Percentiles rank a stretch among this genome's conserved stretches.
phyloP scores from a whole-genome alignment of 2,888 invertebrate genomes.

The Amaurobius ferox region DNA sequence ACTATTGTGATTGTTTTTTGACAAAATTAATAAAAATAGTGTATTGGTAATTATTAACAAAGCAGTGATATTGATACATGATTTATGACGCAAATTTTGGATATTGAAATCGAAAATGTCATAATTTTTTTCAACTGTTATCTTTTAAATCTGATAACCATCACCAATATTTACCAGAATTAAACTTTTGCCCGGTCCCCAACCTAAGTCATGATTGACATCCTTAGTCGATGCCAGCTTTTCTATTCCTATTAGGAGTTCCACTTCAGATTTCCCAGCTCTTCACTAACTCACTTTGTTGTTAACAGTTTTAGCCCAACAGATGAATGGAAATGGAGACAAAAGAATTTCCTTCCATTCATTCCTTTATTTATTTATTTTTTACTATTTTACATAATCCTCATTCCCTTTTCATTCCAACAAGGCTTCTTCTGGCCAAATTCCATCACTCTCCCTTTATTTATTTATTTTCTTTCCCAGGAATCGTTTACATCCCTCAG shows the following conservation, averaged over 20 bases:
- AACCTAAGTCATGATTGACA: constrained; percentile 10
- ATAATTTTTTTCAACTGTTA: too few species aligned
- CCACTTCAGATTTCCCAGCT: constrained; percentile 43
- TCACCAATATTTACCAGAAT: too few species aligned
- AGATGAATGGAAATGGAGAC: constrained; percentile 39
- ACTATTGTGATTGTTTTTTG: too few species aligned
- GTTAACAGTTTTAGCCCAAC: constrained; percentile 36
- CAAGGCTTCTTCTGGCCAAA: background rate
- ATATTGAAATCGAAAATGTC: too few species aligned
- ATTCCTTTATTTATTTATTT: constrained; percentile 26
- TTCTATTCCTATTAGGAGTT: constrained; percentile 43
- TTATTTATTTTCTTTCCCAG: background rate
- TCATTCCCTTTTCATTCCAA: background rate
- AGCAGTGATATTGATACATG: too few species aligned
- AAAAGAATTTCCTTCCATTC: constrained; percentile 43
- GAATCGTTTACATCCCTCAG: background rate
- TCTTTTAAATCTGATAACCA: too few species aligned
- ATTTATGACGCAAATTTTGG: too few species aligned
- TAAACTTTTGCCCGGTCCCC: constrained; percentile 23
- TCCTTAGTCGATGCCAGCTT: constrained; percentile 34
- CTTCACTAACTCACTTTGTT: constrained; percentile 27
- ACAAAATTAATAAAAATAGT: too few species aligned
- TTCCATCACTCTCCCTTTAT: background rate
- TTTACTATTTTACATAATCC: constrained; percentile 36
- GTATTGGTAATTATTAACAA: too few species aligned